Conservation (phyloP, 1,140 invertebrate genomes). For the Pectinophora gossypiella region DNA sequence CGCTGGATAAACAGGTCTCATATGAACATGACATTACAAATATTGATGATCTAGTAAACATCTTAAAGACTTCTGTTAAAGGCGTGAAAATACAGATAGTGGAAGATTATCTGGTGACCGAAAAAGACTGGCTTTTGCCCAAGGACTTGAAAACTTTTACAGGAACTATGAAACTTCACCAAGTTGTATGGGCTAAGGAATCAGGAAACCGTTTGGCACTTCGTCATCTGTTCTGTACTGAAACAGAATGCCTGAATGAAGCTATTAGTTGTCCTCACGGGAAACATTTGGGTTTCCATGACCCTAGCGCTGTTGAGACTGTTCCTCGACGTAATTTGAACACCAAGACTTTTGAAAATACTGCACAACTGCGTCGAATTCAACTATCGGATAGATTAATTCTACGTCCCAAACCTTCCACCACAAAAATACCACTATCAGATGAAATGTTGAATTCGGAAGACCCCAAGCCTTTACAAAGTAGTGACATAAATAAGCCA, state of each 20-base stretch:
- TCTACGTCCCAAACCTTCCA: no score
- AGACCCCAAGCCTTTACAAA: no score
- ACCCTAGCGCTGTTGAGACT: no score
- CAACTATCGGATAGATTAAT: no score
- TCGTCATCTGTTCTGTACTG: neutral
- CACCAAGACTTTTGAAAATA: no score
- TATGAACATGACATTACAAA: conserved; percentile 18
- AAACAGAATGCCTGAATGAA: neutral
- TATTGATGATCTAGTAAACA: conserved; percentile 3
- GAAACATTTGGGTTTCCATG: neutral
- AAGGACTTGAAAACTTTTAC: neutral
- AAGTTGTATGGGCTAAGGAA: neutral
- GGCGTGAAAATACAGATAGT: neutral
- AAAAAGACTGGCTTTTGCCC: conserved; percentile 17
- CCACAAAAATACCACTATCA: no score
- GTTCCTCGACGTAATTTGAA: no score
- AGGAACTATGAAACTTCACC: conserved; percentile 4
- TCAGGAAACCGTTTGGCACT: neutral
- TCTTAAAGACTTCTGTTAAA: neutral
- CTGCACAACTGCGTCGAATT: no score
- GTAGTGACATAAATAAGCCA: no score
- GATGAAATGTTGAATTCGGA: no score
- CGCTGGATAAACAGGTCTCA: conserved; percentile 35
- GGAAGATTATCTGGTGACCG: neutral
- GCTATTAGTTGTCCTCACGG: neutral